Evolutionary conservation across 2,797 vertebrate genomes (phyloP).

Genomic region (Capromys pilorides): DNA sequence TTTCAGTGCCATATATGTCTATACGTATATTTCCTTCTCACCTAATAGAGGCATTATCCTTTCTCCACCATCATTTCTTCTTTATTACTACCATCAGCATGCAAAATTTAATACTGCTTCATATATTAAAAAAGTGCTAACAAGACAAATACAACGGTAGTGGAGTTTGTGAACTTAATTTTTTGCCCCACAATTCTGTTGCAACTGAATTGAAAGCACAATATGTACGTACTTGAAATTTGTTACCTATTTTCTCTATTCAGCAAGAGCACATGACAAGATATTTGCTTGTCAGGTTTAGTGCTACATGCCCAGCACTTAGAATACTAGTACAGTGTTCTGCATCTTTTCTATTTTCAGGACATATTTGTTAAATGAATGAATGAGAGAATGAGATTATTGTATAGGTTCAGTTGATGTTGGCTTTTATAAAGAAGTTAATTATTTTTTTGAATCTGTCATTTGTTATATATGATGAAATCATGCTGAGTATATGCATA

Average conservation of each 20-base stretch:
- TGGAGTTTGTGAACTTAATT: background rate
- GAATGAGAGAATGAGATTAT: background rate
- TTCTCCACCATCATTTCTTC: background rate
- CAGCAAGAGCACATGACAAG: background rate
- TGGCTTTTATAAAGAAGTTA: slow-evolving; percentile 22
- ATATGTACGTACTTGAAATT: background rate
- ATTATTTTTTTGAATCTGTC: background rate
- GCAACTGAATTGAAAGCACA: background rate
- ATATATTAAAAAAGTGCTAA: background rate
- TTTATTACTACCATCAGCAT: background rate
- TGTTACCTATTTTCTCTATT: background rate
- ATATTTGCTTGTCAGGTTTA: background rate
- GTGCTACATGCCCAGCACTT: background rate
- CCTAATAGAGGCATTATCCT: background rate
- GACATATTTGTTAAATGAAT: slow-evolving; percentile 46
- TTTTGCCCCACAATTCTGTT: background rate
- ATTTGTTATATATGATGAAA: slow-evolving; percentile 42
- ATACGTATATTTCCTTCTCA: background rate
- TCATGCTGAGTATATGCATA: slow-evolving; percentile 27
- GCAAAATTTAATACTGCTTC: background rate
- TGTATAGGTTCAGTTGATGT: background rate
- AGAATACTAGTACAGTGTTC: background rate
- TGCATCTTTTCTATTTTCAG: background rate
- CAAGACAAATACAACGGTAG: background rate
- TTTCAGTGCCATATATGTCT: background rate